Conservation (phyloP, 2,113 vertebrate genomes). For the Trematocara unimaculatum region DNA sequence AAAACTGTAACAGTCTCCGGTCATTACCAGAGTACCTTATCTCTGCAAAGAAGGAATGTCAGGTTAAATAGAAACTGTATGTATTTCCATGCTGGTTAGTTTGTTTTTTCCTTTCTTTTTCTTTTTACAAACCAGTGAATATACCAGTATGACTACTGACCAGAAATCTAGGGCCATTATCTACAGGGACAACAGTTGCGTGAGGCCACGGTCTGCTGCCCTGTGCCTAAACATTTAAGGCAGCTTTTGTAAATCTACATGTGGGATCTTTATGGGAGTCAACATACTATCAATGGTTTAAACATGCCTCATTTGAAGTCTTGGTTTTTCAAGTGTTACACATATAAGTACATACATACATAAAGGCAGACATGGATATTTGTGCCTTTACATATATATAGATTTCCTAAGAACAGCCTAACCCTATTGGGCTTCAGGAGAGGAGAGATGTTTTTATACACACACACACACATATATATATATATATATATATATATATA, state of each 20-base stretch:
- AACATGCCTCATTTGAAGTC: neutral
- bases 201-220: constrained; percentile 38
- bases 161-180: constrained; percentile 12
- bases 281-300: constrained; percentile 4
- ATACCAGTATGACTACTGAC: neutral
- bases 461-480: too few species aligned
- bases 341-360: neutral
- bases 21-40: neutral
- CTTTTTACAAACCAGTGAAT: neutral
- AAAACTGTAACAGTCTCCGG: neutral
- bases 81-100: neutral
- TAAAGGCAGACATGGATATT: neutral
- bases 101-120: neutral
- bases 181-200: constrained; percentile 12
- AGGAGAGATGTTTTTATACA: neutral
- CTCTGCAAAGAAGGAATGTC: neutral
- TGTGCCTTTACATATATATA: neutral
- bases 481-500: too few species aligned
- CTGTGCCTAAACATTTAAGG: constrained; percentile 26
- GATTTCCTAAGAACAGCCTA: neutral
- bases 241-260: constrained; percentile 6
- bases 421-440: neutral
- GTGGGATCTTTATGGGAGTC: constrained; percentile 30
- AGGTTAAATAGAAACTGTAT: neutral
- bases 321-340: neutral